A percentile compares a stretch with the other conserved stretches of the same genome.
Evolutionary conservation across 2,888 invertebrate species (phyloP).

Genomic region (Noctuana brunneofusca): DNA sequence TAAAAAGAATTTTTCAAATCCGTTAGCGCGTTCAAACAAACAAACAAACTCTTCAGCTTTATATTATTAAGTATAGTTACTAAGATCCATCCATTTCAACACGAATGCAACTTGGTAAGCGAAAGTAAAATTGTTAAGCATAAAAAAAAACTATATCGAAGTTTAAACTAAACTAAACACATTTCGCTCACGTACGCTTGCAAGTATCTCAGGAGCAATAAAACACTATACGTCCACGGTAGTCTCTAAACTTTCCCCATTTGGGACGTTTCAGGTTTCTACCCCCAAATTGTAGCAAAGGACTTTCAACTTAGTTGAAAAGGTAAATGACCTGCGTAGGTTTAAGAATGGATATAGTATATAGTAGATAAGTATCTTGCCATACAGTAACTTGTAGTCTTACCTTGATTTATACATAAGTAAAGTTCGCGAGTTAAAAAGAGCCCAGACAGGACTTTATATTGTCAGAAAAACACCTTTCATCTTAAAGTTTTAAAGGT

Average conservation of each 20-base stretch:
- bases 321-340: neutral
- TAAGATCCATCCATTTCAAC: neutral
- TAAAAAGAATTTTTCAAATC: too few relatives aligned
- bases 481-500: conserved; percentile 7
- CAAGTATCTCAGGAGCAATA: conserved; percentile 16
- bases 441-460: neutral
- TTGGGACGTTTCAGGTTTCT: conserved; percentile 11
- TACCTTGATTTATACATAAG: too few relatives aligned
- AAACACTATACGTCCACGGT: conserved; percentile 16
- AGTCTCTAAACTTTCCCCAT: conserved; percentile 23
- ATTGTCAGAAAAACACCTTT: neutral
- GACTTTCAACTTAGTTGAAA: neutral
- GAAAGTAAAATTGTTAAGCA: too few relatives aligned
- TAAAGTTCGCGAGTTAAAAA: neutral
- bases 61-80: too few relatives aligned
- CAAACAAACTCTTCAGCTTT: too few relatives aligned
- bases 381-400: too few relatives aligned
- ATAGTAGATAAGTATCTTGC: too few relatives aligned
- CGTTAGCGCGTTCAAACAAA: too few relatives aligned
- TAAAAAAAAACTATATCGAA: neutral
- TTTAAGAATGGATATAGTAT: too few relatives aligned
- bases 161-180: neutral
- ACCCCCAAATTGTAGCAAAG: neutral
- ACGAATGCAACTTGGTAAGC: too few relatives aligned
- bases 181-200: conserved; percentile 18